phyloP scores from a whole-genome alignment of 2,113 vertebrate species.

The Ptychochromis oligacanthus region DNA sequence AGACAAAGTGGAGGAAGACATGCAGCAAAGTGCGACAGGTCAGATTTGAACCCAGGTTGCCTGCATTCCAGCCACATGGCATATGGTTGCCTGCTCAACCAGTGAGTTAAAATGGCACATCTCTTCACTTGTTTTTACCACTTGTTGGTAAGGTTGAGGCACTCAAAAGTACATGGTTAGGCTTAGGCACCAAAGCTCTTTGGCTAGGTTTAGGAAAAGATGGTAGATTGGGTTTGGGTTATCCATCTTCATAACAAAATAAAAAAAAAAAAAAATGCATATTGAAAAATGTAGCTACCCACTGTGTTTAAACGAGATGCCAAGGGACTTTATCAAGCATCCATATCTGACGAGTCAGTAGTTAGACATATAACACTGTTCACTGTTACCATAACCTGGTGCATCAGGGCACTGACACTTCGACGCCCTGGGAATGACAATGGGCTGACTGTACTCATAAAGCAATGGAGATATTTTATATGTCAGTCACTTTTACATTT shows the following conservation, averaged over 20 bases:
- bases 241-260: neutral
- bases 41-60: too few relatives aligned
- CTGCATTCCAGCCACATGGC: too few relatives aligned
- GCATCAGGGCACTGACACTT: neutral
- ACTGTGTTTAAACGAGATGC: neutral
- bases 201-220: neutral
- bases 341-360: neutral
- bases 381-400: neutral
- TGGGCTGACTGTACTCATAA: conserved; percentile 17
- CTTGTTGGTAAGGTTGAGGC: neutral
- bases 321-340: neutral
- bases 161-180: neutral
- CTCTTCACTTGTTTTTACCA: neutral
- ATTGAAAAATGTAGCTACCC: neutral
- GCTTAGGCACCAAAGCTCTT: neutral
- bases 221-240: neutral
- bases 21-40: too few relatives aligned
- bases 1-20: too few relatives aligned
- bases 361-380: neutral
- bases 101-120: too few relatives aligned
- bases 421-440: neutral
- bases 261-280: neutral
- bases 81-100: too few relatives aligned
- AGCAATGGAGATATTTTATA: conserved; percentile 15
- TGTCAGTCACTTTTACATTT: conserved; percentile 35